Base-by-base conservation (phyloP, 2,888 invertebrate species). In the Lasioglossum morio region DNA sequence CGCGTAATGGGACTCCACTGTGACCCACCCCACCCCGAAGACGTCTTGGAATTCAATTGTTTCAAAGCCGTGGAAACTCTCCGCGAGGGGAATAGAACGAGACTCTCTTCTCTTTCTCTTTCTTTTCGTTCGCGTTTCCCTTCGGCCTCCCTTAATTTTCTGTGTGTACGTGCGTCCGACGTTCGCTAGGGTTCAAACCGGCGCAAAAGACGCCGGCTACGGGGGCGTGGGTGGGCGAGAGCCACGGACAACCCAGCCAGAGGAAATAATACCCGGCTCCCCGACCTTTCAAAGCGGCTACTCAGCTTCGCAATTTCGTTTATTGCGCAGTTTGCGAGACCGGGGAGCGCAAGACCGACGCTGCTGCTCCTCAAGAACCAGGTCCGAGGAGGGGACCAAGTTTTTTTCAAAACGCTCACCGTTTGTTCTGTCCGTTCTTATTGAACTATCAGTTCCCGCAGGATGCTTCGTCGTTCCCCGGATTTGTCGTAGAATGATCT, bases 31-130 rank as follows among this genome's bases (percentile, higher is more conserved):
- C 48, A 43, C 63, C 80, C 30, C 63, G 30, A 70, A 81, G 81
- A 88, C 81, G 84, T 84, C 84, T 73, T 77, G 88, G 87, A 90
- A 90, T 89, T 90, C 87, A 85, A 90, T 91, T 91, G 87, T 89
- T 88, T 89, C 85, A 81, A 83, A 81, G 85, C 86, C 82, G 66
- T 60, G 82, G 79, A 84, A 83, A 74, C 78, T 79, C 77, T n/a
- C 37, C 69, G 74, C 72, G 8, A 57, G 46, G 43, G 60, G 34
- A 27, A 27, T 43, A 37, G 66, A 66, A 46, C 69, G 63, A 66
- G 43, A 46, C 16, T 14, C 63, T n/a, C 53, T n/a, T 23, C 23
- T 10, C 53, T n/a, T n/a, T 63, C 63, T 30, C 63, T 63, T 30
- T n/a, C 63, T 30, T 63, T 63, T 27, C 60, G 16, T 27, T 60